Conservation (phyloP, 2,888 invertebrate species). For the Sinohyriopsis cumingii region DNA sequence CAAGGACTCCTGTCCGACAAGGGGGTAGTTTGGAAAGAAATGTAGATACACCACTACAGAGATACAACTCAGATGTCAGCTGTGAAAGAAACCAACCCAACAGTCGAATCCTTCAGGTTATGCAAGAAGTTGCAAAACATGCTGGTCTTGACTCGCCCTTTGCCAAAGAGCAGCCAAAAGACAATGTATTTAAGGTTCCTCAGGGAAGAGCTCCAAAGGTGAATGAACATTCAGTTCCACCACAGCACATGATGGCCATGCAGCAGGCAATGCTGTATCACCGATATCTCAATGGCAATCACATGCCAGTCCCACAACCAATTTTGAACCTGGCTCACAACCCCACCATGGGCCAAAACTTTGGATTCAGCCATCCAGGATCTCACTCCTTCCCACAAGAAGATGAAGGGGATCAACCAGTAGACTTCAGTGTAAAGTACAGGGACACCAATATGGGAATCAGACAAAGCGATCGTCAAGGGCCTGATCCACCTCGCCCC, state of each 20-base stretch:
- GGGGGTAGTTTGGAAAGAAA: slow-evolving; percentile 58
- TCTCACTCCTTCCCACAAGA: slow-evolving; percentile 14
- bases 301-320: slow-evolving; percentile 4
- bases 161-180: slow-evolving; percentile 1
- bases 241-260: slow-evolving; percentile 2
- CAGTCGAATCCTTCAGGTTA: slow-evolving; percentile 64
- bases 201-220: slow-evolving; percentile 2
- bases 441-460: slow-evolving; percentile 10
- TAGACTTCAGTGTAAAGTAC: slow-evolving; percentile 62
- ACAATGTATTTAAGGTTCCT: slow-evolving; percentile 7
- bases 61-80: slow-evolving; percentile 24
- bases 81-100: slow-evolving; percentile 44
- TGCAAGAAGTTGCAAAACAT: slow-evolving; percentile 67
- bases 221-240: slow-evolving; percentile 11
- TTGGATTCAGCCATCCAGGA: slow-evolving; percentile 7
- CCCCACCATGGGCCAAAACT: slow-evolving; percentile 6
- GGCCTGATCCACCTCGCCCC: slow-evolving; percentile 29
- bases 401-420: slow-evolving; percentile 55
- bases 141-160: slow-evolving; percentile 55
- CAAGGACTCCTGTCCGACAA: slow-evolving; percentile 50
- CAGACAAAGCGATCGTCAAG: slow-evolving; percentile 3
- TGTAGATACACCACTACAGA: slow-evolving; percentile 29
- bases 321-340: slow-evolving; percentile 4
- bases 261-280: slow-evolving; percentile 18
- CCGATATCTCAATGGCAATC: slow-evolving; percentile 1